These are phyloP conservation scores for Hippasteria phrygiana DNA, from an alignment of 53 echinoderm and acorn worm genomes.

Conservation along the genomic window DNA sequence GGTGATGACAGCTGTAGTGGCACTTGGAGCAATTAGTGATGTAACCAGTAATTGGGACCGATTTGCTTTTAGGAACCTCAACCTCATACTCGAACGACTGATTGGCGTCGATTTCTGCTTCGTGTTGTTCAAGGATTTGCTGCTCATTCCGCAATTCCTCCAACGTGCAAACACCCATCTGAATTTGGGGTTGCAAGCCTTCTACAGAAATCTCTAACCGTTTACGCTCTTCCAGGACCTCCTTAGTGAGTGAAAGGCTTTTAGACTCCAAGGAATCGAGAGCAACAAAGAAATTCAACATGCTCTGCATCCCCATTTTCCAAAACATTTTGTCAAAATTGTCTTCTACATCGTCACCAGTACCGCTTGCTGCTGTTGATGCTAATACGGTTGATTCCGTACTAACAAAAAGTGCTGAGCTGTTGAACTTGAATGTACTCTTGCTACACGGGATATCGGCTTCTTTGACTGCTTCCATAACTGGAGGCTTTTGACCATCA, in stretches of 20 bases:
- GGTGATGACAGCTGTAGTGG: slow-evolving; percentile 70
- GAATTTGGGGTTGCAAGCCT: slow-evolving; percentile 64
- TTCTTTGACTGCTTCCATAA: slow-evolving; percentile 53
- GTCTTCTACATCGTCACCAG: too few species aligned
- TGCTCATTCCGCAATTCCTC: slow-evolving; percentile 58
- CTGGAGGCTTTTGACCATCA: slow-evolving; percentile 67
- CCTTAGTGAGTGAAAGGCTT: slow-evolving; percentile 63
- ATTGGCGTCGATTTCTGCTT: slow-evolving; percentile 54
- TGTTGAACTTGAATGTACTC: slow-evolving; percentile 64
- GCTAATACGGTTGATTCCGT: background rate
- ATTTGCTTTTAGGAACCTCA: slow-evolving; percentile 5
- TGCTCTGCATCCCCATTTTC: slow-evolving; percentile 65
- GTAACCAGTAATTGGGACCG: background rate
- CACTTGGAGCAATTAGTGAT: slow-evolving; percentile 70
- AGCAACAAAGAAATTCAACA: slow-evolving; percentile 47
- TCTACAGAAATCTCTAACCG: slow-evolving; percentile 51
- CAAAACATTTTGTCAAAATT: slow-evolving; percentile 38
- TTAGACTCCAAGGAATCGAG: slow-evolving; percentile 22
- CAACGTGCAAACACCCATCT: slow-evolving; percentile 41
- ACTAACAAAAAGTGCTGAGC: slow-evolving; percentile 41
- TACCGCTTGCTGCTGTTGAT: background rate
- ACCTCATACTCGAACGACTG: slow-evolving; percentile 55
- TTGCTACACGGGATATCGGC: slow-evolving; percentile 53
- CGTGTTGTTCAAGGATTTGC: slow-evolving; percentile 50
- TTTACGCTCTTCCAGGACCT: slow-evolving; percentile 67